Conservation (phyloP, 1,140 invertebrate genomes). For the Diplogasteroides magnus region DNA sequence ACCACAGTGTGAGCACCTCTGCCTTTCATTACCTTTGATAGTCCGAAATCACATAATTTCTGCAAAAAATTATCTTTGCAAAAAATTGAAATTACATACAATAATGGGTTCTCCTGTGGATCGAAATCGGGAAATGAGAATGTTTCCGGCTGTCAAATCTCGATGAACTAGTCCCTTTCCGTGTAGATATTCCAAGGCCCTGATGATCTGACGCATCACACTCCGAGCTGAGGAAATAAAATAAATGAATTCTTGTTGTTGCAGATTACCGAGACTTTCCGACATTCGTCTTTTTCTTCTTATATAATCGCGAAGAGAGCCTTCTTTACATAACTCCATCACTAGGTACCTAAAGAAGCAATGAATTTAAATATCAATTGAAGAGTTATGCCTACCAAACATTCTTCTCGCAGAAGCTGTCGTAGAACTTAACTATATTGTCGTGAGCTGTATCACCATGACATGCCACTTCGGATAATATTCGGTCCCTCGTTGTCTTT, state of each 20-base stretch:
- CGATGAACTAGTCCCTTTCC: not conserved
- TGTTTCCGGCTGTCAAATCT: not conserved
- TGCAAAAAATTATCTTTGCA: too few species aligned
- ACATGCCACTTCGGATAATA: not conserved
- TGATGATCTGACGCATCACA: not conserved
- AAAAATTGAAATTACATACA: too few species aligned
- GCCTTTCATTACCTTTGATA: too few species aligned
- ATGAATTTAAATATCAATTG: not conserved
- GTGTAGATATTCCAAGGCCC: not conserved
- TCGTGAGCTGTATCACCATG: not conserved
- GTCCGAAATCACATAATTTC: too few species aligned
- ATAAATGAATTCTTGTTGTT: too few species aligned
- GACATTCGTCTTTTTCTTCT: not conserved
- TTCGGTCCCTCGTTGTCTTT: not conserved
- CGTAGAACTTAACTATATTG: not conserved
- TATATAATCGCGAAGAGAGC: not conserved
- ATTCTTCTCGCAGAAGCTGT: not conserved
- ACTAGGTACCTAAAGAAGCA: not conserved
- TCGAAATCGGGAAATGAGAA: not conserved
- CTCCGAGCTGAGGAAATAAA: not conserved
- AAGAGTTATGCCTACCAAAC: not conserved
- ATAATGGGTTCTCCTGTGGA: not conserved
- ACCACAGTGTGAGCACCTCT: too few species aligned
- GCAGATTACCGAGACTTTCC: too few species aligned
- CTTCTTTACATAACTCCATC: not conserved